Percentiles rank a stretch among this genome's conserved stretches.
These are phyloP conservation scores for Saccostrea cuccullata DNA, from an alignment of 1,140 invertebrate genomes.

Conservation along the genomic window DNA sequence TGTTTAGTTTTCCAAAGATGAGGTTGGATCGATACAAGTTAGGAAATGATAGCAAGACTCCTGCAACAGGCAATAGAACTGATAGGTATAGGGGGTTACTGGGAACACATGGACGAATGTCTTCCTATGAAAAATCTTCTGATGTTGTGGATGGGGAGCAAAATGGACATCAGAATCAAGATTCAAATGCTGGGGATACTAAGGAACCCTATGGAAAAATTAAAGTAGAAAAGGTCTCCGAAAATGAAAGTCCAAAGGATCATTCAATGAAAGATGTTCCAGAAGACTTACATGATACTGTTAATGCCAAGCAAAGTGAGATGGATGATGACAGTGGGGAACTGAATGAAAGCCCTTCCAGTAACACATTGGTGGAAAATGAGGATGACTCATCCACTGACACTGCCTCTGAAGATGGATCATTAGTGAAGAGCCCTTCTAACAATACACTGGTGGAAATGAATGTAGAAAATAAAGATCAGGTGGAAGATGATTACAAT, in stretches of 20 bases:
- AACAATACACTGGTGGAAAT: background rate
- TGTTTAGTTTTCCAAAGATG: constrained; percentile 1
- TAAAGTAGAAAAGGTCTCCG: background rate
- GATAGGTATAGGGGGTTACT: constrained; percentile 9
- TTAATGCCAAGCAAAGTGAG: background rate
- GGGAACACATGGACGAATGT: constrained; percentile 7
- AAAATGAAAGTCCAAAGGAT: background rate
- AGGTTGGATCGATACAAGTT: constrained; percentile 3
- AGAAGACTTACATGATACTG: background rate
- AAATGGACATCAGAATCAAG: background rate
- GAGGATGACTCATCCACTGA: background rate
- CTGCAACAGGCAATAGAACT: background rate
- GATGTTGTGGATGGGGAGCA: background rate
- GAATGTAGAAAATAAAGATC: background rate
- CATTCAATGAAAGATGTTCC: background rate
- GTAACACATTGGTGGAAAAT: background rate
- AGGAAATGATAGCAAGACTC: background rate
- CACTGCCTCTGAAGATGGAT: background rate
- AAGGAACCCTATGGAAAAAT: background rate
- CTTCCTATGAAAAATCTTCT: background rate
- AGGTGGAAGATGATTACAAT: background rate
- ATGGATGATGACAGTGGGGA: background rate
- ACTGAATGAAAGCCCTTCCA: background rate
- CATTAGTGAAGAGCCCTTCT: background rate
- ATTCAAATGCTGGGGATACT: background rate